A percentile compares a stretch with the other conserved stretches of the same genome.
Conservation (phyloP, 2,888 invertebrate species). For the Tricholauxania praeusta region DNA sequence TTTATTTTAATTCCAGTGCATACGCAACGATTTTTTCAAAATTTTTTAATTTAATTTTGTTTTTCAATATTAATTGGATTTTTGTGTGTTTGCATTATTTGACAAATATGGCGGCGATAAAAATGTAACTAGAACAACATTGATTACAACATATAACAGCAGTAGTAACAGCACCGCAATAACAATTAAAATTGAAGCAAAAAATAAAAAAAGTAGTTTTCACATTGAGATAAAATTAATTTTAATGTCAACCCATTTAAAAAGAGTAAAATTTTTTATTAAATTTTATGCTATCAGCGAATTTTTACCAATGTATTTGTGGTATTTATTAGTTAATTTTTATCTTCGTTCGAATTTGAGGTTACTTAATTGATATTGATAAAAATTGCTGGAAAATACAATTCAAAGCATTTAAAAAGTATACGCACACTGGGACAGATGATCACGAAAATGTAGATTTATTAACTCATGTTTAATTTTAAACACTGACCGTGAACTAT, state of each 20-base stretch:
- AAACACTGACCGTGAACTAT: no score
- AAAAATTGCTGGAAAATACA: no score
- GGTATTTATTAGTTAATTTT: background rate
- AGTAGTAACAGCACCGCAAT: background rate
- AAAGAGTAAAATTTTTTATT: slow-evolving; percentile 7
- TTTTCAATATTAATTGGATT: slow-evolving; percentile 55
- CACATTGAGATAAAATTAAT: slow-evolving; percentile 49
- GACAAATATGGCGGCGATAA: slow-evolving; percentile 33
- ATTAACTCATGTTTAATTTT: no score
- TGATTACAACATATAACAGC: background rate
- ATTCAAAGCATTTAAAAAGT: no score
- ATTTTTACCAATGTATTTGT: background rate
- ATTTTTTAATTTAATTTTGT: slow-evolving; percentile 39
- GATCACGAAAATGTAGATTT: no score
- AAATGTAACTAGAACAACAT: slow-evolving; percentile 9
- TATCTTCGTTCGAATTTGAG: background rate
- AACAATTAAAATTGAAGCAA: background rate
- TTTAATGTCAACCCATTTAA: slow-evolving; percentile 46
- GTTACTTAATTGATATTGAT: no score
- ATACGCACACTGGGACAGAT: no score
- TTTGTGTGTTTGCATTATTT: slow-evolving; percentile 42
- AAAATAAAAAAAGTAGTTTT: slow-evolving; percentile 13
- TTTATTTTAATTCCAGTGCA: slow-evolving; percentile 46
- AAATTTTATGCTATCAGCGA: slow-evolving; percentile 4
- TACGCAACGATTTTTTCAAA: slow-evolving; percentile 1